Conservation (phyloP, 2,797 vertebrate species). For the Paramormyrops hopkinsi region DNA sequence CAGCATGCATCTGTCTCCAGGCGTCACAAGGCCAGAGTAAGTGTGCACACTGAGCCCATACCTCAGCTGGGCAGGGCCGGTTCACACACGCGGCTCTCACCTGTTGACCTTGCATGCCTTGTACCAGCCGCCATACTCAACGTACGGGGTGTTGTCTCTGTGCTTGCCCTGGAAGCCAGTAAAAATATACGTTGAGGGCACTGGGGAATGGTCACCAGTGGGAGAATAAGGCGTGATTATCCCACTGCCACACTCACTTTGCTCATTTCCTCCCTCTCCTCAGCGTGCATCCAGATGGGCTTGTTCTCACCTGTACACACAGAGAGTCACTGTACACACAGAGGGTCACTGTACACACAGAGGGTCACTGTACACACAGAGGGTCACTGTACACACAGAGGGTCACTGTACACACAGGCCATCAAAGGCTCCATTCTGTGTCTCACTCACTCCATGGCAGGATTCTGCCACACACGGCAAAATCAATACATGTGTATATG, state of each 20-base stretch:
- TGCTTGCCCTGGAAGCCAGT: conserved; percentile 73
- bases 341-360: conserved; percentile 31
- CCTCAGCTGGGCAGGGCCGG: neutral
- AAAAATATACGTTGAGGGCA: conserved; percentile 8
- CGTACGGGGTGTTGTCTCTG: conserved; percentile 81
- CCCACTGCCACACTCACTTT: conserved; percentile 66
- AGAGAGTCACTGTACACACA: conserved; percentile 36
- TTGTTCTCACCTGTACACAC: conserved; percentile 84
- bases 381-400: conserved; percentile 32
- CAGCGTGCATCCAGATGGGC: conserved; percentile 99
- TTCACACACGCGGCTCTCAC: conserved; percentile 50
- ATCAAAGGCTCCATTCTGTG: neutral
- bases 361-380: conserved; percentile 55
- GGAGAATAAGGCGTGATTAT: neutral
- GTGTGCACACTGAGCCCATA: neutral
- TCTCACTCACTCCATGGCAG: neutral
- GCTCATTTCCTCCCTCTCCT: conserved; percentile 96
- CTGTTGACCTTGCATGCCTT: conserved; percentile 93
- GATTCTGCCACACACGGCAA: neutral
- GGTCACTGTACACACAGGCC: conserved; percentile 30
- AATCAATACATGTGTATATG: neutral
- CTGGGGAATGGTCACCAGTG: neutral
- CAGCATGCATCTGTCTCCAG: neutral
- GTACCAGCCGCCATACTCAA: conserved; percentile 91
- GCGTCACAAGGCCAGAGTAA: neutral